Evolutionary conservation across 2,888 invertebrate genomes (phyloP).

Genomic region (Drosophila paramelanica): DNA sequence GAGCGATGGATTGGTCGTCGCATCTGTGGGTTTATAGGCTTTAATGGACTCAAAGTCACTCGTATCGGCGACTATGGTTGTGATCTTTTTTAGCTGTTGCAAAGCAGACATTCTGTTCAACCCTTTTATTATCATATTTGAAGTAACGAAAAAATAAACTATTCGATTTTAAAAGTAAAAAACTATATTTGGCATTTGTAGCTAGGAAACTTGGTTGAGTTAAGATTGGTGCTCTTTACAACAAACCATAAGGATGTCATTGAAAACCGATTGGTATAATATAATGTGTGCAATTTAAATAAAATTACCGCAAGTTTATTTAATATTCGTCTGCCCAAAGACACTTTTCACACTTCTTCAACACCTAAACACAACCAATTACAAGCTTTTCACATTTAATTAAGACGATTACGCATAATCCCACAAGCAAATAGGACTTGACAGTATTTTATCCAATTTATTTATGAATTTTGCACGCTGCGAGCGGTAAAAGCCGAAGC

Average conservation of each 20-base stretch:
- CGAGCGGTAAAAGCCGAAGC: slow-evolving; percentile 39
- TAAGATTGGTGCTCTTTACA: background rate
- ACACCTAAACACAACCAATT: background rate
- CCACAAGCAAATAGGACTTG: slow-evolving; percentile 13
- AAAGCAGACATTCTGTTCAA: slow-evolving; percentile 18
- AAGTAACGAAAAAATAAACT: background rate
- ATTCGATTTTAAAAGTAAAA: background rate
- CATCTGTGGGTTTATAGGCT: slow-evolving; percentile 92
- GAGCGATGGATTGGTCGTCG: slow-evolving; percentile 99
- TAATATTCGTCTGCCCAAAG: background rate
- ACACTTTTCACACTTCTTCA: background rate
- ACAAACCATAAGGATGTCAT: background rate
- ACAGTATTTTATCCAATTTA: slow-evolving; percentile 30
- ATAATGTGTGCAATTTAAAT: background rate
- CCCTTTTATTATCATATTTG: background rate
- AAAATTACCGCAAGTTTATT: background rate
- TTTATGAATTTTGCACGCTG: slow-evolving; percentile 54
- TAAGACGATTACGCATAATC: slow-evolving; percentile 14
- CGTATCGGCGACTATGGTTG: slow-evolving; percentile 26
- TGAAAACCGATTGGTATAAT: background rate
- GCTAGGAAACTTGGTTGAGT: slow-evolving; percentile 5
- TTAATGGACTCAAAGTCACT: slow-evolving; percentile 20
- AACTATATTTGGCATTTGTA: background rate
- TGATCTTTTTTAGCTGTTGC: slow-evolving; percentile 19
- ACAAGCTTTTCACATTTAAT: slow-evolving; percentile 6